A percentile compares a stretch with the other conserved stretches of the same genome.
Evolutionary conservation across 2,888 invertebrate genomes (phyloP).

Genomic region (Oasisia sp.): DNA sequence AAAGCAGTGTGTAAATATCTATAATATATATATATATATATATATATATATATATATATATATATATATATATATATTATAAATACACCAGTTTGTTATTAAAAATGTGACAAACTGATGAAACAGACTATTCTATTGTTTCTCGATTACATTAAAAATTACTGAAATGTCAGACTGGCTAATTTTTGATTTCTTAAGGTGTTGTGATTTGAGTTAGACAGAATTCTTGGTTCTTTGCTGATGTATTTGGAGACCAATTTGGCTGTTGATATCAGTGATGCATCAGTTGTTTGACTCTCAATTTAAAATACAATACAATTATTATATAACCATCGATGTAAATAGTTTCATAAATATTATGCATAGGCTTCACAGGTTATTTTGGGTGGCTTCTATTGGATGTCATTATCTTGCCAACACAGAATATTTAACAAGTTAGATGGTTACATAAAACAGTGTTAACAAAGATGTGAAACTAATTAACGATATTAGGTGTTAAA

Average conservation of each 20-base stretch:
- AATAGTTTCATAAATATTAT: not conserved
- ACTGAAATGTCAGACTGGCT: not conserved
- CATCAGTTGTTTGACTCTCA: not conserved
- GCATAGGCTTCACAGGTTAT: constrained; percentile 21
- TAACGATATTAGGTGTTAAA: constrained; percentile 17
- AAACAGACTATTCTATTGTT: not conserved
- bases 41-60: too few relatives aligned
- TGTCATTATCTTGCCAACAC: not conserved
- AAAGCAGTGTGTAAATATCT: too few relatives aligned
- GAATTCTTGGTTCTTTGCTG: not conserved
- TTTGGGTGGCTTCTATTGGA: not conserved
- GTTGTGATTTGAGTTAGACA: not conserved
- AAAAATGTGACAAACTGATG: too few relatives aligned
- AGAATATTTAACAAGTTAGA: constrained; percentile 17
- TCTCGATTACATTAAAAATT: not conserved
- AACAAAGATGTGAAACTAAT: not conserved
- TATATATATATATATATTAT: too few relatives aligned
- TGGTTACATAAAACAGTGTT: constrained; percentile 21
- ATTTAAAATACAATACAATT: not conserved
- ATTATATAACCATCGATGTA: not conserved
- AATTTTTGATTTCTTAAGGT: not conserved
- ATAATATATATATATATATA: too few relatives aligned
- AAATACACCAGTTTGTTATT: too few relatives aligned
- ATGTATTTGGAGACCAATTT: not conserved
- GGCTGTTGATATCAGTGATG: not conserved